Base-by-base conservation (phyloP, 2,797 vertebrate species). In the Oreonectes daqikongensis region DNA sequence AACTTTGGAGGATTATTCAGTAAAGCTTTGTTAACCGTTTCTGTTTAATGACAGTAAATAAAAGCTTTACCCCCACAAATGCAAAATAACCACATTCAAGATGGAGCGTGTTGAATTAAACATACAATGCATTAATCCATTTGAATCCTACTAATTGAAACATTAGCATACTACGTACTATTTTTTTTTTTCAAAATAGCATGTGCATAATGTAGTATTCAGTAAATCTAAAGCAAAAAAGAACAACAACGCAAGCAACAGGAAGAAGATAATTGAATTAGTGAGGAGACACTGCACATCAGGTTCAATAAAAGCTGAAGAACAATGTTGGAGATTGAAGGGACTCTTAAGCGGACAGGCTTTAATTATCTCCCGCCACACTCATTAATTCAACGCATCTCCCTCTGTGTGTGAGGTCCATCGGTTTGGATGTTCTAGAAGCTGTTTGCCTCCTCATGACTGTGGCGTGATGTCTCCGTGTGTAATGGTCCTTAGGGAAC, bases 401-500 rank as follows among this genome's bases (percentile, higher is more conserved):
- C 14, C 5, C 2, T 0, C 50, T 46, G n/a, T 35, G 35, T 67
- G 52, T 67, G 52, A 59, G 73, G 42, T 67, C 64, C 22, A 28
- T 53, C 22, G 52, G 38, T 46, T 59, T 26, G 38, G 61, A 74
- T 66, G 61, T 40, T 32, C 10, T 65, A 7, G 38, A 20, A 64
- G 44, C 20, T 20, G 48, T 63, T 72, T 61, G 22, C n/a, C 44
- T 38, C 8, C 17, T 72, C 59, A 72, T 50, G 44, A 38, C 30
- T 61, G 64, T 60, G 26, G 20, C 44, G 28, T 44, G 74, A 46
- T 1, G 32, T 20, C 38, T 35, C 24, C 5, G 78, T 65, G 65
- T 38, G 57, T 48, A 61, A 32, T 9, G 20, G 15, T 80, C 79
- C 73, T 67, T 50, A 35, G 73, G 68, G 79, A 76, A 38, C 52